Conservation (phyloP, 1,140 invertebrate species). For the Plodia interpunctella region DNA sequence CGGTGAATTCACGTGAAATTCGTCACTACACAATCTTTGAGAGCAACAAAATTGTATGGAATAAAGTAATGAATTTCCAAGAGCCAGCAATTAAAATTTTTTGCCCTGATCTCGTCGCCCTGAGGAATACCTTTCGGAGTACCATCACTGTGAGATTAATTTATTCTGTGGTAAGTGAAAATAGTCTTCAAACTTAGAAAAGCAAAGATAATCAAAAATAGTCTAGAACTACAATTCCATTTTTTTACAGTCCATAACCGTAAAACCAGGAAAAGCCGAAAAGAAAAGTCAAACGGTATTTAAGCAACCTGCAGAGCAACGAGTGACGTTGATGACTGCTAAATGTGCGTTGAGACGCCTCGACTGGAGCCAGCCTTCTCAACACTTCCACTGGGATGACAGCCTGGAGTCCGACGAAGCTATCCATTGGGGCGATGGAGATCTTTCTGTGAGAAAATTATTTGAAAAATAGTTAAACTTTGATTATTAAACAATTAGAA, state of each 20-base stretch:
- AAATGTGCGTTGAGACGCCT: slow-evolving; percentile 46
- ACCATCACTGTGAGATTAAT: slow-evolving; percentile 65
- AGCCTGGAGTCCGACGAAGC: slow-evolving; percentile 47
- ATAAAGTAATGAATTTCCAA: slow-evolving; percentile 73
- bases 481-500: too few species aligned
- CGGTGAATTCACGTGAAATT: slow-evolving; percentile 50
- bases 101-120: slow-evolving; percentile 64
- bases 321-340: slow-evolving; percentile 48
- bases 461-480: neutral
- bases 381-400: slow-evolving; percentile 68
- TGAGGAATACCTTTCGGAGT: slow-evolving; percentile 75
- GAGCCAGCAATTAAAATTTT: slow-evolving; percentile 69
- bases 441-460: slow-evolving; percentile 50
- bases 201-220: too few species aligned
- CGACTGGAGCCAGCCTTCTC: slow-evolving; percentile 55
- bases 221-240: too few species aligned
- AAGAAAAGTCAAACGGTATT: slow-evolving; percentile 42
- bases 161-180: slow-evolving; percentile 65
- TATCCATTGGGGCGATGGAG: slow-evolving; percentile 61
- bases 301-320: slow-evolving; percentile 38
- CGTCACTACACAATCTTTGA: slow-evolving; percentile 63
- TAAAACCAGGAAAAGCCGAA: slow-evolving; percentile 16
- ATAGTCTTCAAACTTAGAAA: too few species aligned
- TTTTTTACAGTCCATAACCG: neutral
- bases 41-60: slow-evolving; percentile 68